Evolutionary conservation across 2,113 vertebrate genomes (phyloP), one percentile per base, ranked within the genome.

Genomic region (Paraplagusia blochii): DNA sequence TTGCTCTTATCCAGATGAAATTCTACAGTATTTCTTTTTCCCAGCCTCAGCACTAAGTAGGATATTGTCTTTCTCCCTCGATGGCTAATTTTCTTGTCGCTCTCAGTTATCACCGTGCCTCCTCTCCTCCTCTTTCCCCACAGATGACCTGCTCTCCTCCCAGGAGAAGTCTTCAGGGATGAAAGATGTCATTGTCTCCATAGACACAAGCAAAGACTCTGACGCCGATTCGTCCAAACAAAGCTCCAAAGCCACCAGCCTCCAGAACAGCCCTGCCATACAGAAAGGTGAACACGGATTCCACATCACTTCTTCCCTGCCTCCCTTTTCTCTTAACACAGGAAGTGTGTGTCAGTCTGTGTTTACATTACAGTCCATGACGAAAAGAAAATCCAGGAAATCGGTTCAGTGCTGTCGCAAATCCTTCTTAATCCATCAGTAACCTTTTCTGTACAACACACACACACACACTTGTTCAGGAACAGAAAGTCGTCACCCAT

Each of bases 151-250:
- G 78, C 55, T 93, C 0, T 94, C 93, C 14, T 95, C 93, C 33
- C 95, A 96, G 85, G 95, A 99, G 72, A 97, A 97, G 79, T 91
- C 94, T 22, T 93, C 94, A 0, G 93, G 90, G 47, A 69, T 92
- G 69, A 99, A 97, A 85, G 96, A 98, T 54, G 90, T 98, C 14
- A 92, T 99, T 19, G 91, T 99, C 18, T 98, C 93, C 76, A 90
- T 99, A 61, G 95, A 98, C 58, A 92, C 94, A 40, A 94, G 92
- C 89, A 97, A 95, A 86, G 95, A 95, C 69, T 82, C 93, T 0
- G 95, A 98, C 46, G 90, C 81, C 1, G 94, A 96, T 60, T 92
- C 93, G 17, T 95, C 92, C 9, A 92, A 93, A 77, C 90, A 72
- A 35, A 94, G 93, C 38, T 91, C 90, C 51, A 76, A 91, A 58